Conservation (phyloP, 1,140 invertebrate genomes). For the Eufriesea mexicana region DNA sequence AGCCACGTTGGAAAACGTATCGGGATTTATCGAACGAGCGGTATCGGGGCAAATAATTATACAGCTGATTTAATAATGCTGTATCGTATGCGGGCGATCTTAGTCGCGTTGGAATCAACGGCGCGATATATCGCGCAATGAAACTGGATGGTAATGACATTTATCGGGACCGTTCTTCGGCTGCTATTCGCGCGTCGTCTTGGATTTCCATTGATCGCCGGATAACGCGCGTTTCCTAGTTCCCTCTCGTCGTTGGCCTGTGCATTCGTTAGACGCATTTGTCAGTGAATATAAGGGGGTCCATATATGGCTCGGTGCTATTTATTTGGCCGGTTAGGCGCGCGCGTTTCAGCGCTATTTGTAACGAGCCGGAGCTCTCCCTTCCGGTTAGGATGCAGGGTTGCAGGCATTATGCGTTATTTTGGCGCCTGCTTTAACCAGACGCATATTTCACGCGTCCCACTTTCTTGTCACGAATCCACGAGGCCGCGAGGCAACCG, state of each 20-base stretch:
- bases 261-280: conserved; percentile 9
- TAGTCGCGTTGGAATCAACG: neutral
- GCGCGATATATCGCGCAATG: neutral
- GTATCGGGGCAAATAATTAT: conserved; percentile 11
- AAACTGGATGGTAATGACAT: neutral
- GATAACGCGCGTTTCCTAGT: neutral
- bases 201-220: neutral
- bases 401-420: conserved; percentile 50
- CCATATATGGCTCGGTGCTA: neutral
- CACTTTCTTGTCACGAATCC: conserved; percentile 65
- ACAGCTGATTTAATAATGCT: conserved; percentile 12
- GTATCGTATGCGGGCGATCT: neutral
- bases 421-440: conserved; percentile 63
- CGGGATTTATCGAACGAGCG: neutral
- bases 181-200: neutral
- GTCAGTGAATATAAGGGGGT: conserved; percentile 8
- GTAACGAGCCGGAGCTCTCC: neutral
- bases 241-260: neutral
- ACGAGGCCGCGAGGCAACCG: conserved; percentile 32
- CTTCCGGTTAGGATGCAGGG: neutral
- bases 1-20: neutral
- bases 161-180: conserved; percentile 10
- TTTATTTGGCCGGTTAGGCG: conserved; percentile 26
- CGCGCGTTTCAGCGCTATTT: conserved; percentile 10
- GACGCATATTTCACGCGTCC: conserved; percentile 66